Evolutionary conservation across 2,888 invertebrate genomes (phyloP).

Genomic region (Pseudococcus longispinus): DNA sequence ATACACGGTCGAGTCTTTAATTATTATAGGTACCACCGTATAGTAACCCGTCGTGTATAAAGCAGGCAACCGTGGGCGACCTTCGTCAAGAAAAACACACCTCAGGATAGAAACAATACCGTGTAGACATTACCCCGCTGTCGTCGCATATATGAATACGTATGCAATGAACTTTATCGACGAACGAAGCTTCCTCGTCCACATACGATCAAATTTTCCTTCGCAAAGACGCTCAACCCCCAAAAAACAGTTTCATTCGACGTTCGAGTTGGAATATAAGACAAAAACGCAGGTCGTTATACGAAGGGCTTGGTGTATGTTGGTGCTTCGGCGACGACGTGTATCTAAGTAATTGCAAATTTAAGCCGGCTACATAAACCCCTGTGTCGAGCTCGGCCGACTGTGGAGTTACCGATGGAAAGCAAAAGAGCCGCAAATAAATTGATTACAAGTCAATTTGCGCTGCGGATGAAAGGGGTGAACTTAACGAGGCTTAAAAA

Average conservation of each 20-base stretch:
- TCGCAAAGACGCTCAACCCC: not conserved
- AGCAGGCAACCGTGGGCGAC: not conserved
- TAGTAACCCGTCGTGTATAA: not conserved
- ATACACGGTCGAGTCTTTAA: not conserved
- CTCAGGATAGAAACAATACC: not conserved
- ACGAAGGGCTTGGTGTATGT: not conserved
- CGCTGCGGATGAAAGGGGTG: conserved; percentile 22
- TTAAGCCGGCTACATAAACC: not conserved
- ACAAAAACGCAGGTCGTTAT: not conserved
- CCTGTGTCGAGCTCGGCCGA: not conserved
- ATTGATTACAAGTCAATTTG: conserved; percentile 56
- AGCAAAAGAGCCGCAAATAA: conserved; percentile 56
- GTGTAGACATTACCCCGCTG: not conserved
- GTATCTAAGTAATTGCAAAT: conserved; percentile 33
- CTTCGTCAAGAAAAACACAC: not conserved
- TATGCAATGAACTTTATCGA: not conserved
- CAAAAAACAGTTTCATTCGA: not conserved
- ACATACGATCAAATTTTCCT: not conserved
- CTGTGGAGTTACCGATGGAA: conserved; percentile 7
- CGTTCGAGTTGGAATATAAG: not conserved
- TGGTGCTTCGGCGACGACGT: not conserved
- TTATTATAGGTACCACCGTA: not conserved
- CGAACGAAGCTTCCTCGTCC: not conserved
- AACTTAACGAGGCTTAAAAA: conserved; percentile 55
- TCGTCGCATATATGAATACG: not conserved